Evolutionary conservation across 2,113 vertebrate genomes (phyloP), one percentile per base, ranked within the genome.

Genomic region (Phainopepla nitens): DNA sequence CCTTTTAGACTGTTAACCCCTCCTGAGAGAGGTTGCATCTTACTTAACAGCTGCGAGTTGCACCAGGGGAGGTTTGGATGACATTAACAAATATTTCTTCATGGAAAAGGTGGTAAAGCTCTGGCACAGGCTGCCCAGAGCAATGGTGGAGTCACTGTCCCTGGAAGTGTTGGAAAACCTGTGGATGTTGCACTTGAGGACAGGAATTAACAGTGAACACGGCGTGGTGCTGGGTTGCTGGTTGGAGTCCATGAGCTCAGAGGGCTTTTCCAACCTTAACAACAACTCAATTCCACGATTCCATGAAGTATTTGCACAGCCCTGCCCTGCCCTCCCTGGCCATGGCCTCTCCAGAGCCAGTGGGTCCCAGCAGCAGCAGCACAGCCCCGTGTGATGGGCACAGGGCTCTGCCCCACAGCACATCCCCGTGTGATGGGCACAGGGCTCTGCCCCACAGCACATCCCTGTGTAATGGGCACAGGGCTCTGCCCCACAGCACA

Each of bases 211-310:
- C 54, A 16, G 20, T 4, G 44, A 66, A 4, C 25, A 6, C 1
- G 50, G 51, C 17, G 31, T 42, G 31, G 15, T 15, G 36, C 56
- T 71, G 80, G 47, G 13, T 1, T 35, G 36, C 5, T 35, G 71
- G 8, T 2, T 9, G 33, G 25, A 58, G 36, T 7, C 2, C 0
- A 3, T 8, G 25, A 6, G 3, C 54, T 45, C 39, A 77, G 45
- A 44, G 83, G 18, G 22, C 69, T 51, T 50, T 68, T 27, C 72
- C 53, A 60, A 0, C 54, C 22, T 5, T 5, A 25, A 6, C 8
- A 8, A 10, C 41, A 5, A 4, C 0, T 15, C 20, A 15, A 29
- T 57, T 49, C 42, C 42, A 6, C 2, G 19, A 8, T 31, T 36
- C 31, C 11, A 0, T 11, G 36, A 20, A 11, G 31, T 13, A 6